Conservation (phyloP, 2,888 invertebrate species). For the Torymus aiolomorphi region DNA sequence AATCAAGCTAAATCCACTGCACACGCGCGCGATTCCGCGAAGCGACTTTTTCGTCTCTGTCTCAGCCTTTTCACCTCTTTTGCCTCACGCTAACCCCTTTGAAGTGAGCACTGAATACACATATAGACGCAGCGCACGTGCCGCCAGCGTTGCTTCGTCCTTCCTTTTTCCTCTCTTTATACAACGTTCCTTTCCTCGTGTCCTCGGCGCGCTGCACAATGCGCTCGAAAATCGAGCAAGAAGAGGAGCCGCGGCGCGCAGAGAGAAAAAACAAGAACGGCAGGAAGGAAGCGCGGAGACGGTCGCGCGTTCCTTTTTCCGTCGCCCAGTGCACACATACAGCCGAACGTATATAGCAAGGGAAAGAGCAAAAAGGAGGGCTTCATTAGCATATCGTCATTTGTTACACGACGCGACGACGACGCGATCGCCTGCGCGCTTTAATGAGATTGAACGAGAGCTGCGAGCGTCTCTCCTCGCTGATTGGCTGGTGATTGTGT, state of each 20-base stretch:
- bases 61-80: conserved; percentile 23
- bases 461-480: background rate
- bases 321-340: background rate
- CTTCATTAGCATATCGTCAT: conserved; percentile 47
- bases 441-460: conserved; percentile 12
- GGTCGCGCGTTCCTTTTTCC: background rate
- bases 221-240: no score
- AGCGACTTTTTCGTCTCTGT: conserved; percentile 5
- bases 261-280: background rate
- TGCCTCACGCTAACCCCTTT: conserved; percentile 12
- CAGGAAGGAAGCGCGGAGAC: background rate
- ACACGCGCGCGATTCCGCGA: background rate
- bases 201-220: no score
- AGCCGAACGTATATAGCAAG: background rate
- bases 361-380: conserved; percentile 1
- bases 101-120: background rate
- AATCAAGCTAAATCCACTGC: no score
- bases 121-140: no score
- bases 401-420: conserved; percentile 48
- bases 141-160: no score
- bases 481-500: no score
- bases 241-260: no score
- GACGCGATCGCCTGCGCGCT: conserved; percentile 31
- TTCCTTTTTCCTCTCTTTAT: no score
- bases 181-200: no score